Evolutionary conservation across 2,113 vertebrate genomes (phyloP).

Genomic region (Pelodiscus sinensis): DNA sequence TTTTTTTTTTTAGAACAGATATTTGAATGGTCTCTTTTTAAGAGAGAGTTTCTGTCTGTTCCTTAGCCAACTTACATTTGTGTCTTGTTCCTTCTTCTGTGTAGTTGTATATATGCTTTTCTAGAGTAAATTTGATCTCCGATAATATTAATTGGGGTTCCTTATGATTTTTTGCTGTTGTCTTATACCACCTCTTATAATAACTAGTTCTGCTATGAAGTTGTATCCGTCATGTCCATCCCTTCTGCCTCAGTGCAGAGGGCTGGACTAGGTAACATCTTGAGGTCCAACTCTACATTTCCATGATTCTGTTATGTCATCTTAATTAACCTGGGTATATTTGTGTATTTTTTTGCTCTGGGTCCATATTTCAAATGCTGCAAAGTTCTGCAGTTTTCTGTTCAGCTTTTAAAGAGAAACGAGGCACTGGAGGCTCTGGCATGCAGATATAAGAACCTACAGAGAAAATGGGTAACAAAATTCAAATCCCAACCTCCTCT

Average conservation of each 20-base stretch:
- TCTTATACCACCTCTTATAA: not conserved
- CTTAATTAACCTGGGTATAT: not conserved
- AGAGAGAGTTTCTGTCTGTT: not conserved
- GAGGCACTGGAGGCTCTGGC: not conserved
- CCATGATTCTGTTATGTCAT: not conserved
- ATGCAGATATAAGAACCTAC: not conserved
- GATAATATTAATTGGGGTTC: not conserved
- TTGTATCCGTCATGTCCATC: not conserved
- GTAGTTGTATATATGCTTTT: not conserved
- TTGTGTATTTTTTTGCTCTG: not conserved
- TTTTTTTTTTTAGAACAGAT: not conserved
- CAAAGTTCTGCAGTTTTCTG: not conserved
- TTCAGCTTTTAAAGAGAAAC: not conserved
- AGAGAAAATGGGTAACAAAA: not conserved
- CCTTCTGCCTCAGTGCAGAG: not conserved
- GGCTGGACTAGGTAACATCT: not conserved
- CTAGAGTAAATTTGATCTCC: not conserved
- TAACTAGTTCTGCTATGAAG: not conserved
- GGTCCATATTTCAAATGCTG: not conserved
- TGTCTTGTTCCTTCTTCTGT: rapidly evolving
- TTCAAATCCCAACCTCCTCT: not conserved
- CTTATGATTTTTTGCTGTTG: not conserved
- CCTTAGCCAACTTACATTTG: rapidly evolving
- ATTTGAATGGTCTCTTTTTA: not conserved
- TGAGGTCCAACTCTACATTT: not conserved